Evolutionary conservation across 2,113 vertebrate genomes (phyloP).

Genomic region (Setophaga petechia): DNA sequence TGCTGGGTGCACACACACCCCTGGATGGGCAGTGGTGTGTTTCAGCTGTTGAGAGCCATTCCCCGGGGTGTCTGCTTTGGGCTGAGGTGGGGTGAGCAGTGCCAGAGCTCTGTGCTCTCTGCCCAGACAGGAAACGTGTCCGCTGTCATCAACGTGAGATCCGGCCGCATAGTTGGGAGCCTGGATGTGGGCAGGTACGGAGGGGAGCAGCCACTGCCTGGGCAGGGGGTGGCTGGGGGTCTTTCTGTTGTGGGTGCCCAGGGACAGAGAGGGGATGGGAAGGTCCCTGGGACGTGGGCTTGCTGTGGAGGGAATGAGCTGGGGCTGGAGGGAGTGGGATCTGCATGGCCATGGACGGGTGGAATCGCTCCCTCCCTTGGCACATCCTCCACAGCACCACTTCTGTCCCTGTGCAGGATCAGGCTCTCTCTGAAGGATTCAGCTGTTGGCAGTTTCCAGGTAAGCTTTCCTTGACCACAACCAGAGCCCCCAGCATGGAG

Average conservation of each 20-base stretch:
- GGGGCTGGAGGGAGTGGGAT: neutral
- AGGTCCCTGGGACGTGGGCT: too few relatives aligned
- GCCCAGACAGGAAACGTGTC: slow-evolving; percentile 55
- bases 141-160: neutral
- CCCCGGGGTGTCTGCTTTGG: rapidly evolving
- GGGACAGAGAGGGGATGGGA: neutral
- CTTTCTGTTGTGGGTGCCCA: neutral
- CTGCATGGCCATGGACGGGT: rapidly evolving
- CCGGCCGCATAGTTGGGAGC: slow-evolving; percentile 7
- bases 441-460: too few relatives aligned
- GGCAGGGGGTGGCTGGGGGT: neutral
- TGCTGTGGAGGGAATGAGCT: neutral
- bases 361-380: rapidly evolving
- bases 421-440: too few relatives aligned
- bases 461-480: too few relatives aligned
- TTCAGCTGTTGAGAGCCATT: rapidly evolving
- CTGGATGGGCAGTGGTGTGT: too few relatives aligned
- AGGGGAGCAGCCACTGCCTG: neutral
- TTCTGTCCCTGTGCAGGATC: neutral
- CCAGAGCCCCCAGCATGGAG: too few relatives aligned
- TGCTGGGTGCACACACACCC: too few relatives aligned
- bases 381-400: neutral
- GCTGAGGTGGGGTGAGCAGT: neutral
- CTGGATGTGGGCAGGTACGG: slow-evolving; percentile 54
- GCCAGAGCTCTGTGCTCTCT: neutral